Conservation (phyloP, 2,113 vertebrate species). For the Scartelaos histophorus region DNA sequence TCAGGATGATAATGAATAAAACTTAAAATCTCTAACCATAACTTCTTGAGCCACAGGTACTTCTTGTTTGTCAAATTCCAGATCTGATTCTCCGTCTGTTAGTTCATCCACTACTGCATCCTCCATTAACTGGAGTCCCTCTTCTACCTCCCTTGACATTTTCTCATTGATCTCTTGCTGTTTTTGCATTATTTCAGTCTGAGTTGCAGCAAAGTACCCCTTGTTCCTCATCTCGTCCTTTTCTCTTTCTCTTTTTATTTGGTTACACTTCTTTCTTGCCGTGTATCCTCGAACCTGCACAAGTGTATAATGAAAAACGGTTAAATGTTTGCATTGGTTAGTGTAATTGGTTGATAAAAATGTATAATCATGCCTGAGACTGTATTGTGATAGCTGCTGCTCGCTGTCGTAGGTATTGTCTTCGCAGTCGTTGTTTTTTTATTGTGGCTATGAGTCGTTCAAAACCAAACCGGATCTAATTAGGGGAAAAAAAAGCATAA, state of each 20-base stretch:
- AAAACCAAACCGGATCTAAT: conserved; percentile 79
- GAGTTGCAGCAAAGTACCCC: conserved; percentile 55
- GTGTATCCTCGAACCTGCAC: conserved; percentile 78
- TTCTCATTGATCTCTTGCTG: conserved; percentile 28
- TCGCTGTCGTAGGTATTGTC: conserved; percentile 65
- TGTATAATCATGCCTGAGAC: conserved; percentile 44
- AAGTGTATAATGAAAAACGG: not conserved
- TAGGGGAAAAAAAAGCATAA: not conserved
- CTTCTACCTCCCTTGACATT: conserved; percentile 40
- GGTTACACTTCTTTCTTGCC: conserved; percentile 67
- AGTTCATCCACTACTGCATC: not conserved
- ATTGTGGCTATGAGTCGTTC: conserved; percentile 81
- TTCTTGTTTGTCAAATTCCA: conserved; percentile 54
- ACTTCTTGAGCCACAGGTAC: conserved; percentile 59
- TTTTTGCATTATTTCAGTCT: conserved; percentile 9
- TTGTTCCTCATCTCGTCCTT: conserved; percentile 56
- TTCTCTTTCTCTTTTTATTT: conserved; percentile 72
- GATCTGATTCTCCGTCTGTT: not conserved
- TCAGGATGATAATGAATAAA: not conserved
- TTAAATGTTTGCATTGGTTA: not conserved
- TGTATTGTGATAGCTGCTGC: conserved; percentile 76
- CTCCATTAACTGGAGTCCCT: conserved; percentile 24
- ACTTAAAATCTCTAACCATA: conserved; percentile 70
- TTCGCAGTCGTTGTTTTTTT: conserved; percentile 66
- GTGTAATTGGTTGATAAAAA: not conserved